Percentiles rank a stretch among this genome's conserved stretches.
These are phyloP conservation scores for Tragelaphus strepsiceros DNA, from an alignment of 2,113 vertebrate species.

Conservation along the genomic window DNA sequence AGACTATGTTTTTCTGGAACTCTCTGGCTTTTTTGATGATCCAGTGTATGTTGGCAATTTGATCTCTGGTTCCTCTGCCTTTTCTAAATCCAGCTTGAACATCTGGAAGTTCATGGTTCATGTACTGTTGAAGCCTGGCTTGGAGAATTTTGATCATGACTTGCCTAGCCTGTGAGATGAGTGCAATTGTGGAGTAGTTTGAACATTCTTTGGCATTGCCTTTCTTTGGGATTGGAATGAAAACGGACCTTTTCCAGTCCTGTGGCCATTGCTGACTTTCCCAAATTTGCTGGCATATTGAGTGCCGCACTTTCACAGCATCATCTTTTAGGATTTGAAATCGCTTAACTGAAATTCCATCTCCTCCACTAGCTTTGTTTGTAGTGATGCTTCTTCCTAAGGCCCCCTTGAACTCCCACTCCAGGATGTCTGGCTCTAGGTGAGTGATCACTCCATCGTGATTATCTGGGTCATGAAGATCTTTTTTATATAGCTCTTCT, in stretches of 20 bases:
- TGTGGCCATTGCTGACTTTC: neutral
- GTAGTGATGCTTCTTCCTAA: neutral
- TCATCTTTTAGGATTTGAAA: neutral
- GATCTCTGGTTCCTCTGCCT: neutral
- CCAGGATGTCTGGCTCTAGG: neutral
- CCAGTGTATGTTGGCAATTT: neutral
- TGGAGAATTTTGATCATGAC: neutral
- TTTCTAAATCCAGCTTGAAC: neutral
- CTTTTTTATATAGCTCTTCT: neutral
- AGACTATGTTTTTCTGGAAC: neutral
- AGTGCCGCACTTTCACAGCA: neutral
- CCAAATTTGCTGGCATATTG: neutral
- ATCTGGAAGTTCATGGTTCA: neutral
- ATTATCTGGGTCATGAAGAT: neutral
- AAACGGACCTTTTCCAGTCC: neutral
- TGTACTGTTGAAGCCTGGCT: neutral
- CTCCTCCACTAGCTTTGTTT: neutral
- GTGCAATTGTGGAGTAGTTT: neutral
- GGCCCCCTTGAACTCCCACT: neutral
- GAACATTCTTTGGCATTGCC: neutral
- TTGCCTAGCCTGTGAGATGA: neutral
- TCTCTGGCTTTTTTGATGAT: neutral
- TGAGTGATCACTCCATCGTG: neutral
- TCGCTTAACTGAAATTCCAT: neutral
- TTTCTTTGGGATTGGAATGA: neutral